These are phyloP conservation scores for Serranus cabrilla DNA, from an alignment of 2,797 vertebrate genomes.

Conservation along the genomic window DNA sequence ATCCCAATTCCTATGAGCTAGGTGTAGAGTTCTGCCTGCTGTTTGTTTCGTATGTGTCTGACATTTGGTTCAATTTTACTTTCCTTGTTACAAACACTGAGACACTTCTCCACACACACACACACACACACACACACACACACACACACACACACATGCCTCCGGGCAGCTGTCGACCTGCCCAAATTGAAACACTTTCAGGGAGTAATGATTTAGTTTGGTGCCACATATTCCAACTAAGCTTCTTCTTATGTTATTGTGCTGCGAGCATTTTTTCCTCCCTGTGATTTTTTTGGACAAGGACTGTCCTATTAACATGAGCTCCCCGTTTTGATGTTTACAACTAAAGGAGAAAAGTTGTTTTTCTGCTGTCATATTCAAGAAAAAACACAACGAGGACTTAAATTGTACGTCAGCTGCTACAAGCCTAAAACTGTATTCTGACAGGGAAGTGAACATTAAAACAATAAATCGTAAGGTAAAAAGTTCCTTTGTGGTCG, in stretches of 20 bases:
- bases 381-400: constrained; percentile 33
- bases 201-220: constrained; percentile 31
- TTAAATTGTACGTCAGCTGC: constrained; percentile 36
- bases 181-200: constrained; percentile 30
- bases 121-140: constrained; percentile 4
- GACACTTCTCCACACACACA: constrained; percentile 18
- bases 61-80: constrained; percentile 40
- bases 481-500: constrained; percentile 29
- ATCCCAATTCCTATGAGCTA: background rate
- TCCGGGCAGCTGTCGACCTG: constrained; percentile 25
- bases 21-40: background rate
- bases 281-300: constrained; percentile 48
- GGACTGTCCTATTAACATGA: constrained; percentile 47
- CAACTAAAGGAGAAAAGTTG: constrained; percentile 41
- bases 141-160: background rate
- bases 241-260: constrained; percentile 33
- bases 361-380: constrained; percentile 48
- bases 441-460: constrained; percentile 18
- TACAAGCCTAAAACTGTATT: constrained; percentile 35
- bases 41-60: constrained; percentile 17
- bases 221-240: constrained; percentile 35
- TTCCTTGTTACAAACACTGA: constrained; percentile 18
- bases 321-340: constrained; percentile 38
- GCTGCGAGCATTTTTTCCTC: constrained; percentile 39
- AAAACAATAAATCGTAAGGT: constrained; percentile 8